A percentile compares a stretch with the other conserved stretches of the same genome.
Evolutionary conservation across 1,140 invertebrate species (phyloP).

Genomic region (Drosophila seguyi): DNA sequence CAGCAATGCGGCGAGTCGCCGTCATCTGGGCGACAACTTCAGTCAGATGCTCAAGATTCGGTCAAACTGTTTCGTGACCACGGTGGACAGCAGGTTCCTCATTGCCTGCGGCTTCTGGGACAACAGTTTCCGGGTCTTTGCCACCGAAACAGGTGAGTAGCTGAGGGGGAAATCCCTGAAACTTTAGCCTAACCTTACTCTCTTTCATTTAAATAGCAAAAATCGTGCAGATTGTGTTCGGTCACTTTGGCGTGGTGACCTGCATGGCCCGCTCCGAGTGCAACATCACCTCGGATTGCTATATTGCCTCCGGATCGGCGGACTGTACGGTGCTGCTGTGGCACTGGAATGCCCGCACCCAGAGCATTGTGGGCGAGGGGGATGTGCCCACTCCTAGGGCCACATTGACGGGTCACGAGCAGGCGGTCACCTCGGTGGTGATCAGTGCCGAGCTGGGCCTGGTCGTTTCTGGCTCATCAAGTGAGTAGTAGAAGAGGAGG

Average conservation of each 20-base stretch:
- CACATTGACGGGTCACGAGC: slow-evolving; percentile 98
- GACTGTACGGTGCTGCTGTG: slow-evolving; percentile 99
- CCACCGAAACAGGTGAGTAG: slow-evolving; percentile 93
- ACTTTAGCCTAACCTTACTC: background rate
- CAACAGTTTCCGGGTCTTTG: slow-evolving; percentile 99
- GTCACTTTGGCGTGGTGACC: slow-evolving; percentile 99
- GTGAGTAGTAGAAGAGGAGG: slow-evolving; percentile 85
- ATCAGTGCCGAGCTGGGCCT: slow-evolving; percentile 99
- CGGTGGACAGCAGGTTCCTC: slow-evolving; percentile 97
- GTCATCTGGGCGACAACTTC: slow-evolving; percentile 98
- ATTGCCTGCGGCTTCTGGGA: slow-evolving; percentile 99
- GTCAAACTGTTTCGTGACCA: slow-evolving; percentile 98
- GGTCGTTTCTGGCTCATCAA: slow-evolving; percentile 97
- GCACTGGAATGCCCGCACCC: slow-evolving; percentile 99
- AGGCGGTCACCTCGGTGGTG: slow-evolving; percentile 96
- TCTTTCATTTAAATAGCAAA: slow-evolving; percentile 90
- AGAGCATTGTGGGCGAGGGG: slow-evolving; percentile 98
- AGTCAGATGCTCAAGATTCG: slow-evolving; percentile 97
- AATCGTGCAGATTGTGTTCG: slow-evolving; percentile 99
- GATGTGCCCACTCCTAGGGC: slow-evolving; percentile 97
- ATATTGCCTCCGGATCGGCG: slow-evolving; percentile 98
- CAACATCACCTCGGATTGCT: slow-evolving; percentile 99
- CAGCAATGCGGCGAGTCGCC: slow-evolving; percentile 88
- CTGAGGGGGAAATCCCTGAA: background rate
- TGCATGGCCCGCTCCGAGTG: slow-evolving; percentile 98